These are phyloP conservation scores for Lerema accius DNA, from an alignment of 1,140 invertebrate genomes.

Conservation along the genomic window DNA sequence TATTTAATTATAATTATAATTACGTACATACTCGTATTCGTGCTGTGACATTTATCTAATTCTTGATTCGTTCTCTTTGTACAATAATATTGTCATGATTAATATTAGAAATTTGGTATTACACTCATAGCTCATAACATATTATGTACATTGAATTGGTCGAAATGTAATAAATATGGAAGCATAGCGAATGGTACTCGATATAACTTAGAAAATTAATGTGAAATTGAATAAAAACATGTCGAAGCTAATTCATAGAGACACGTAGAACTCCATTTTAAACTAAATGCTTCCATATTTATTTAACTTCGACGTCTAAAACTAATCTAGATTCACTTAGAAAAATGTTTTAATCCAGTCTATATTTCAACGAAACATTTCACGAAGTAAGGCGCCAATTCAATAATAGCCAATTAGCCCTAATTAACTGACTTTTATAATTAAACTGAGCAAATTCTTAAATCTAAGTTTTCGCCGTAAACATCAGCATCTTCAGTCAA, in stretches of 20 bases:
- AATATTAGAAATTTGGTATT: slow-evolving; percentile 25
- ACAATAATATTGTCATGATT: slow-evolving; percentile 20
- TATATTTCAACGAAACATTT: slow-evolving; percentile 1
- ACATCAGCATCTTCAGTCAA: slow-evolving; percentile 7
- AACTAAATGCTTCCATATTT: neutral
- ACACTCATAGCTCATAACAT: slow-evolving; percentile 15
- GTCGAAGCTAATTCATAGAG: no score
- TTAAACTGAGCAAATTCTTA: slow-evolving; percentile 12
- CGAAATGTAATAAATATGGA: slow-evolving; percentile 7
- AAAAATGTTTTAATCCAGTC: neutral
- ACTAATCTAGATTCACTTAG: neutral
- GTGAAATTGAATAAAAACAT: neutral
- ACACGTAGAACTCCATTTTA: no score
- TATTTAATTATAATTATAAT: no score
- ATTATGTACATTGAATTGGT: slow-evolving; percentile 6
- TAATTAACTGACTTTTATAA: slow-evolving; percentile 18
- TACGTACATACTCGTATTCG: no score
- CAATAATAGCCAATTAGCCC: slow-evolving; percentile 10
- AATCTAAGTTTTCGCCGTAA: neutral
- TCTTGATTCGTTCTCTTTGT: slow-evolving; percentile 8
- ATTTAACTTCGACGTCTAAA: neutral
- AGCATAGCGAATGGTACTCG: neutral
- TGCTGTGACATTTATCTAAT: no score
- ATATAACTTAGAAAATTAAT: neutral
- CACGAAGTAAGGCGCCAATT: slow-evolving; percentile 2